Base-by-base conservation (phyloP, 2,113 vertebrate species). In the Plecotus auritus region DNA sequence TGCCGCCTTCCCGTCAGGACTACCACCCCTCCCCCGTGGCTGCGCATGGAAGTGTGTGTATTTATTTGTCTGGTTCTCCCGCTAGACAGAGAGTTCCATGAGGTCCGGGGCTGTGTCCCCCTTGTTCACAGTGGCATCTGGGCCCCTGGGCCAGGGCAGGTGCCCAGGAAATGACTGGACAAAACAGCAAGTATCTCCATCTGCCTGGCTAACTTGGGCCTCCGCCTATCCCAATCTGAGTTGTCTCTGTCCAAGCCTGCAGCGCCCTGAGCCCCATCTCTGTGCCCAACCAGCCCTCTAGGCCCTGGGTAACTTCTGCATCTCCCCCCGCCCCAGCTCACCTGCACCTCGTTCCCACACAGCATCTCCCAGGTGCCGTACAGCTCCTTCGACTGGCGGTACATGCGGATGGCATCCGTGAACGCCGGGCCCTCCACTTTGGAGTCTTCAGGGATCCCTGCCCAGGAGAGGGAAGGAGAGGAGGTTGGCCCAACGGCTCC, bases 361-460 rank as follows among this genome's bases (percentile, higher is more conserved):
- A 99, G 99, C 99, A 99, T 99, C 87, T 99, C 99, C 99, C 99
- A 99, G 87, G 99, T 99, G 89, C 99, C 99, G 0, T 99, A 99
- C 95, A 99, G 98, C 93, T 99, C 99, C 96, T 98, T 98, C 0
- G 98, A 96, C 98, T 99, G 99, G 92, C 99, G 99, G 97, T 99
- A 98, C 90, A 99, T 99, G 76, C 99, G 98, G 77, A 99, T 97
- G 2, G 99, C 98, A 0, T 99, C 99, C 0, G 99, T 99, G 98
- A 99, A 99, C 0, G 99, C 99, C 0, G 99, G 99, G 0, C 99
- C 99, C 96, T 99, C 98, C 81, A 99, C 99, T 4, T 97, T 98
- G 96, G 98, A 98, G 37, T 99, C 98, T 98, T 99, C 99, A 0
- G 99, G 97, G 91, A 99, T 99, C 85, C 99, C 99, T 99, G 98